Evolutionary conservation across 37 sponge, comb jelly and placozoan species (phyloP), one percentile per base, ranked within the genome.

Genomic region (Haliclona indistincta): DNA sequence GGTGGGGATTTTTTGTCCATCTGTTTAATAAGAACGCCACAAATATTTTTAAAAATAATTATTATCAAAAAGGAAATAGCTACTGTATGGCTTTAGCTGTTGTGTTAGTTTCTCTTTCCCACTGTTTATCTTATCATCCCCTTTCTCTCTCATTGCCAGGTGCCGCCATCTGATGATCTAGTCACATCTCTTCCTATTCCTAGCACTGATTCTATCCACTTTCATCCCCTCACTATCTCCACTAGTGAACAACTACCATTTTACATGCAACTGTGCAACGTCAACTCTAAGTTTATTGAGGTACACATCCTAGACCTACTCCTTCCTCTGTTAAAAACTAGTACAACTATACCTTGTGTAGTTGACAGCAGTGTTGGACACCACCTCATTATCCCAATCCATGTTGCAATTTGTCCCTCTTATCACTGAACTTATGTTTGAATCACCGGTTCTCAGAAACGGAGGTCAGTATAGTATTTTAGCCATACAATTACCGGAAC

Each of bases 211-310:
- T 51, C 65, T 29, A 94, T 94, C 28, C 23, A 11, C 43, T 86
- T 86, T 58, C 94, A 94, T 54, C 79, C 83, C 4, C 73, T 94
- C 30, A 62, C 53, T 60, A 56, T 55, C 52, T 4, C 64, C 68
- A 73, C 77, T 41, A 86, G 71, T 61, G 74, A 70, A 42, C 44
- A 61, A 8, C 7, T 89, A 4, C 91, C 94, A 49, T 90, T 94
- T 40, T 70, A 67, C 43, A 68, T 94, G 15, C 84, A 94, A 60
- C 42, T 89, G 38, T 47, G 90, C 45, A 79, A 89, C 38, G 86
- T 94, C 54, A 88, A 86, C 58, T 84, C 94, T 0, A 72, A 66
- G 8, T 94, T 94, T 69, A 84, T 90, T 23, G 75, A 89, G 78
- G 94, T 94, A 29, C 1, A 45, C 42, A 49, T 65, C 20, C 8